Base-by-base conservation (phyloP, 2,888 invertebrate species). In the Ophion ventricosus region DNA sequence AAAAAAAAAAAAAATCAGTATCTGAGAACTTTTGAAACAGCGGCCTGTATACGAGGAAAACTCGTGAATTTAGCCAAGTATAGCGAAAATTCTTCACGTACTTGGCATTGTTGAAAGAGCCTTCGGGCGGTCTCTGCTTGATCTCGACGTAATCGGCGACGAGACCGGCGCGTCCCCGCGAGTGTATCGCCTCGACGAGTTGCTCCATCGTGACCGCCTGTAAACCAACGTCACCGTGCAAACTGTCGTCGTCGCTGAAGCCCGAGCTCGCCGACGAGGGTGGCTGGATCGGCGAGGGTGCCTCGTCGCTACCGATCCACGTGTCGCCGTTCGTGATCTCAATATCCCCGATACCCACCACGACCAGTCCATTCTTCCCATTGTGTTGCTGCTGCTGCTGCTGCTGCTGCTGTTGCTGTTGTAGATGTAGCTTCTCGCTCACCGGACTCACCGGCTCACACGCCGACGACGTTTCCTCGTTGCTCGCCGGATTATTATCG, bases 211-310 rank as follows among this genome's bases (percentile, higher is more conserved):
- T 94, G 93, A 97, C 94, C 29, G 96, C 95, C 89, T 95, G 96
- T 87, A 95, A 95, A 14, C 94, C 93, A 74, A 93, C 91, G 88
- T 96, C 96, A 88, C 96, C 96, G 93, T 96, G 95, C 90, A 97
- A 95, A 93, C 97, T 97, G 94, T 98, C 98, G 94, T 98, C 98
- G 94, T 98, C 98, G 91, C 97, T 97, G 94, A 97, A 97, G 70
- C 97, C 97, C 84, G 97, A 97, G 84, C 96, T 96, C 87, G 96
- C 96, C 87, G 96, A 96, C 92, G 96, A 96, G 88, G 96, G 96
- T 86, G 95, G 95, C 89, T 97, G 93, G 91, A 91, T 91, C 54
- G 92, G 93, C 54, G 92, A 95, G 93, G 91, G 95, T 92, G 94
- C 95, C 90, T 95, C 93, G 76, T 91, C 92, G 86, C 89, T 92